phyloP scores from a whole-genome alignment of 1,140 invertebrate species.

The Cheumatopsyche charites region DNA sequence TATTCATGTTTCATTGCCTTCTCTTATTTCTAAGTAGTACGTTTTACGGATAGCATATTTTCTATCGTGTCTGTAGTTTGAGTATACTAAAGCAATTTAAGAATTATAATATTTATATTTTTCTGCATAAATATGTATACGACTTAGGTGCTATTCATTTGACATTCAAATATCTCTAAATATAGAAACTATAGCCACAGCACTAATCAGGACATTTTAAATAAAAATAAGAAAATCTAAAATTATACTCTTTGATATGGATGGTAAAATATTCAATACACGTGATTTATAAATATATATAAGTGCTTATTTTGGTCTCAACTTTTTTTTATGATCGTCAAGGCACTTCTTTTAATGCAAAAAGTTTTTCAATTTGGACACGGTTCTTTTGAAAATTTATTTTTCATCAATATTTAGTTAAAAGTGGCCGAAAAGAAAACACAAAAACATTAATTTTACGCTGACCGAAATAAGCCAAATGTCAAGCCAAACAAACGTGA shows the following conservation, averaged over 20 bases:
- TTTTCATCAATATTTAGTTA: constrained; percentile 5
- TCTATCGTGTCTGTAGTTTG: not conserved
- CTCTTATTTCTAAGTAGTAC: not conserved
- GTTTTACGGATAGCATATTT: no score
- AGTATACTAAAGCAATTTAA: not conserved
- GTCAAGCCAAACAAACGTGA: constrained; percentile 4
- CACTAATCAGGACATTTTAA: no score
- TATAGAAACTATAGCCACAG: not conserved
- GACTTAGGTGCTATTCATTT: not conserved
- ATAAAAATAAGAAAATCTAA: no score
- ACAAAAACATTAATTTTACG: not conserved
- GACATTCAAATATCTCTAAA: not conserved
- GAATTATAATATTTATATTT: not conserved
- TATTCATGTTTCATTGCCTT: not conserved
- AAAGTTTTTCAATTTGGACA: constrained; percentile 17
- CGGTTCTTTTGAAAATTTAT: not conserved
- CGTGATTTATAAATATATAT: no score
- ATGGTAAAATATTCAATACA: no score
- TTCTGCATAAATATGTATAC: not conserved
- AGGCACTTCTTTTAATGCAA: no score
- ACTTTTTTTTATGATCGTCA: no score
- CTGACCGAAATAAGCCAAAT: constrained; percentile 1
- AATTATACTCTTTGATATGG: no score
- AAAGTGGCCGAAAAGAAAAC: not conserved
- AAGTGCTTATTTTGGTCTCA: no score